Percentiles rank a stretch among this genome's conserved stretches.
phyloP scores from a whole-genome alignment of 2,797 vertebrate genomes.

The Chaenodraco wilsoni region DNA sequence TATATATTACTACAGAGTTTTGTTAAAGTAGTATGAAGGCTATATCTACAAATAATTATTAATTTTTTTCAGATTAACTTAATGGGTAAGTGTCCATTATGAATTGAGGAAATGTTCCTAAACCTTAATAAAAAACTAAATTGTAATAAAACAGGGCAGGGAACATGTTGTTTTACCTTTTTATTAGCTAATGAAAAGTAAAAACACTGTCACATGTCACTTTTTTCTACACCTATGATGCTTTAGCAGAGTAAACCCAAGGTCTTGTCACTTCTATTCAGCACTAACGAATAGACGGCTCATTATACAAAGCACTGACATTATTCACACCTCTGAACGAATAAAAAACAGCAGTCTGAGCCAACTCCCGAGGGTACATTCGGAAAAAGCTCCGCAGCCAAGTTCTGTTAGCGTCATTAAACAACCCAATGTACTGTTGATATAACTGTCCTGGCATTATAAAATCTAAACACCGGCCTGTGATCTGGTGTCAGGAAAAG shows the following conservation, averaged over 20 bases:
- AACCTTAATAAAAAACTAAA: too few relatives aligned
- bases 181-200: too few relatives aligned
- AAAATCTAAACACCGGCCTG: neutral
- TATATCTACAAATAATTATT: too few relatives aligned
- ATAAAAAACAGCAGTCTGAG: neutral
- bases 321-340: constrained; percentile 50
- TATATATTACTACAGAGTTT: too few relatives aligned
- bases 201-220: too few relatives aligned
- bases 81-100: too few relatives aligned
- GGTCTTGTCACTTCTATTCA: neutral
- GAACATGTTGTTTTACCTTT: too few relatives aligned
- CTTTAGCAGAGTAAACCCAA: neutral
- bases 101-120: too few relatives aligned
- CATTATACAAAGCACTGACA: constrained; percentile 42
- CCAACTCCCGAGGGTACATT: constrained; percentile 27
- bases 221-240: neutral
- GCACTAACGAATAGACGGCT: constrained; percentile 12
- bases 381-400: constrained; percentile 46
- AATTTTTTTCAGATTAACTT: too few relatives aligned
- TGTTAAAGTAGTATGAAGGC: too few relatives aligned
- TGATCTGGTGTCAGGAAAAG: neutral
- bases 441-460: neutral
- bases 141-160: too few relatives aligned
- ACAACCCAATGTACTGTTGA: neutral
- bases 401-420: constrained; percentile 28